Evolutionary conservation across 2,888 invertebrate species (phyloP).

Genomic region (Mechanitis messenoides): DNA sequence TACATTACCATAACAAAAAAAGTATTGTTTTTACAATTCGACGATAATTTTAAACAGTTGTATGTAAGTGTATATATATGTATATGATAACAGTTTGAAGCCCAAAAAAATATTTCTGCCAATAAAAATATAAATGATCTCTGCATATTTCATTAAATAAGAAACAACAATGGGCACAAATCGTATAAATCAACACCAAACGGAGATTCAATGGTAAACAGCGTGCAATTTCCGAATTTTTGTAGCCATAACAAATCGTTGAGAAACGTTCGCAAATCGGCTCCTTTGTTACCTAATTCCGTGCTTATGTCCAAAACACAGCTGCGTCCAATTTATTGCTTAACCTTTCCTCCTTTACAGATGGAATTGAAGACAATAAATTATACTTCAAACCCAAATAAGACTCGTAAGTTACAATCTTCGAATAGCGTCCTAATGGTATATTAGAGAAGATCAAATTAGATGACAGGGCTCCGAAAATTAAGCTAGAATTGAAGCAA

Average conservation of each 20-base stretch:
- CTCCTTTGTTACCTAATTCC: constrained; percentile 69
- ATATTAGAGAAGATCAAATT: constrained; percentile 64
- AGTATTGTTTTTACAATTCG: too few species aligned
- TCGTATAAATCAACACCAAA: constrained; percentile 21
- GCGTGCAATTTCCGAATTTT: constrained; percentile 30
- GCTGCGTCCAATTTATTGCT: constrained; percentile 66
- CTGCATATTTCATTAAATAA: constrained; percentile 15
- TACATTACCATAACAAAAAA: too few species aligned
- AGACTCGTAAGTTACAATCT: constrained; percentile 66
- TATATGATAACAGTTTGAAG: too few species aligned
- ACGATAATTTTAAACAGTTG: too few species aligned
- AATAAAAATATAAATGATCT: constrained; percentile 1
- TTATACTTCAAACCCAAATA: constrained; percentile 75
- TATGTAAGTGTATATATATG: too few species aligned
- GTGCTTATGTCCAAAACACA: constrained; percentile 67
- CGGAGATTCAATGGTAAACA: constrained; percentile 30
- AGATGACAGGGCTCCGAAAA: constrained; percentile 33
- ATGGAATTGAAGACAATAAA: constrained; percentile 75
- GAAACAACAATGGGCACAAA: constrained; percentile 13
- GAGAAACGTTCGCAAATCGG: constrained; percentile 59
- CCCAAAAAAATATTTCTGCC: background rate
- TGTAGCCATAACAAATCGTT: constrained; percentile 35
- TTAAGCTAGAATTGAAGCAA: background rate
- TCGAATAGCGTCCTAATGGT: constrained; percentile 58
- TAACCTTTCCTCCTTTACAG: constrained; percentile 69